Conservation (phyloP, 2,888 invertebrate genomes). For the Amitus sp. region DNA sequence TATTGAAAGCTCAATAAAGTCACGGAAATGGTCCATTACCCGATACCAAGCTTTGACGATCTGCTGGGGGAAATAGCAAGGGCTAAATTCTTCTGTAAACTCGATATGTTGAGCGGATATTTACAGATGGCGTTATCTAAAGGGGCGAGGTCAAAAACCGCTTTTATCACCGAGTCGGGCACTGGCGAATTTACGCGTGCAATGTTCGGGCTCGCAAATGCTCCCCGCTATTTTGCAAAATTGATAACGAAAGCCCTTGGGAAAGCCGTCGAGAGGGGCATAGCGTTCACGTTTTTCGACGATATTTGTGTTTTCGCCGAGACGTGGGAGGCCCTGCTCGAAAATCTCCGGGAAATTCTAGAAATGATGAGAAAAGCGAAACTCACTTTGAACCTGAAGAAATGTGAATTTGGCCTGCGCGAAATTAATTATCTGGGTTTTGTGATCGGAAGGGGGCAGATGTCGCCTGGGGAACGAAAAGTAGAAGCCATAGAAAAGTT, state of each 20-base stretch:
- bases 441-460: conserved; percentile 19
- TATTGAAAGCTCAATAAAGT: conserved; percentile 48
- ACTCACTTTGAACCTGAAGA: conserved; percentile 6
- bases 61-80: conserved; percentile 49
- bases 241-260: conserved; percentile 20
- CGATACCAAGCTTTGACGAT: conserved; percentile 48
- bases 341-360: conserved; percentile 9
- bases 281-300: conserved; percentile 16
- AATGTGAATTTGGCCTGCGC: too few relatives aligned
- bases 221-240: conserved; percentile 43
- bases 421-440: too few relatives aligned
- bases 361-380: conserved; percentile 15
- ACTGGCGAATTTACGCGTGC: conserved; percentile 44
- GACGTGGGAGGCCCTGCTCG: conserved; percentile 15
- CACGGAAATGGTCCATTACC: conserved; percentile 29
- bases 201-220: conserved; percentile 50
- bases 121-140: conserved; percentile 12
- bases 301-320: conserved; percentile 11
- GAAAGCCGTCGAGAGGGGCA: too few relatives aligned
- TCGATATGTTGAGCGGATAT: conserved; percentile 50
- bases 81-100: conserved; percentile 43
- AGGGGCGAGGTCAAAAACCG: conserved; percentile 17
- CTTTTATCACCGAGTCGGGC: conserved; percentile 18
- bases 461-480: too few relatives aligned
- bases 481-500: conserved; percentile 22